Base-by-base conservation (phyloP, 2,113 vertebrate genomes). In the Xyrauchen texanus region DNA sequence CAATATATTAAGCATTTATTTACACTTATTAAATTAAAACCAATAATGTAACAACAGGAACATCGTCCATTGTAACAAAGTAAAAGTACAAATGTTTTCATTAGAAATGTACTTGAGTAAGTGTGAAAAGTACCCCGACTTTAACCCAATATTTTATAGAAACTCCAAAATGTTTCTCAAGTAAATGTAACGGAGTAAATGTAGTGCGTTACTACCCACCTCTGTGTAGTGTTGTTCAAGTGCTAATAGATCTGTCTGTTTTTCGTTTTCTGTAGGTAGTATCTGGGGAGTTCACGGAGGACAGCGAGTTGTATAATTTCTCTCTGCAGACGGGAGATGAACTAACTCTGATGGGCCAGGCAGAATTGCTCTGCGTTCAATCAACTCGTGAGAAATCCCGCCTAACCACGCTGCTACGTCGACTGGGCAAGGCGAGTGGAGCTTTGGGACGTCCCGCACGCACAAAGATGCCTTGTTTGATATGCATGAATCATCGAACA, bases 241-340 rank as follows among this genome's bases (percentile, higher is more conserved):
- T 58, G 16, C 46, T 51, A 51, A 65, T n/a, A 55, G 5, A 10
- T 45, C 15, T 67, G 13, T 60, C 21, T 34, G 21, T 34, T 3
- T 34, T 16, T 13, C 44, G 42, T 21, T 45, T 57, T 9, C 61
- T 85, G 13, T 84, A 99, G 98, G 97, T 99, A 88, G 96, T 98
- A 77, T 99, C 98, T 0, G 97, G 97, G 3, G 97, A 98, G 90
- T 99, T 99, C 94, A 98, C 97, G 45, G 97, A 99, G 88, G 98
- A 99, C 92, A 98, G 97, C 51, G 97, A 99, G 88, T 93, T 96
- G n/a, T 98, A 99, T 90, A 99, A 97, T 91, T 99, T 99, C 90
- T 98, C 96, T 1, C 91, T 99, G 90, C 95, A 98, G 79, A 95
- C 95, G 0, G 97, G 98, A 52, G 98, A 99, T 57, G 97, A 99